Conservation (phyloP, 2,888 invertebrate species). For the Belgica antarctica region DNA sequence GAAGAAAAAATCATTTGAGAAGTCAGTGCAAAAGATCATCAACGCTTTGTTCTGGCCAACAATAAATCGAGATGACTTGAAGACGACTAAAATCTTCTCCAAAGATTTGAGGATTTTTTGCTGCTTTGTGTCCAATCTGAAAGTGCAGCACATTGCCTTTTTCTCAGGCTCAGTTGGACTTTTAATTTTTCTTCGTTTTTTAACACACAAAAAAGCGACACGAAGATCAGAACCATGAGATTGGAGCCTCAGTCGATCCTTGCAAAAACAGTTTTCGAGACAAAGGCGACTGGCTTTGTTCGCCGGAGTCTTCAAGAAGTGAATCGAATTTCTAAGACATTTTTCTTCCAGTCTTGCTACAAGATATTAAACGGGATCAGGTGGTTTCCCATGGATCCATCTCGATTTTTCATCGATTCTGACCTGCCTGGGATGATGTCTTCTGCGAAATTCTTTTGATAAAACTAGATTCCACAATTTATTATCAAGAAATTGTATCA, state of each 20-base stretch:
- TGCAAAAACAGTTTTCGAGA: conserved; percentile 3
- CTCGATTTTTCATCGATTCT: background rate
- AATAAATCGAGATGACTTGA: conserved; percentile 8
- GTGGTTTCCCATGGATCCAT: conserved; percentile 30
- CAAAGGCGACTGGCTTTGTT: background rate
- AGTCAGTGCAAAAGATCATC: conserved; percentile 22
- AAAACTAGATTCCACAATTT: conserved; percentile 7
- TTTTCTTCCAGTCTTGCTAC: background rate
- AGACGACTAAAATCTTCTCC: background rate
- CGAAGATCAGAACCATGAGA: conserved; percentile 32
- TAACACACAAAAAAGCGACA: background rate
- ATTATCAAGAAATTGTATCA: conserved; percentile 23
- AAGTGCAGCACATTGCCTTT: conserved; percentile 5
- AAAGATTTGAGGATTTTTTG: too few species aligned
- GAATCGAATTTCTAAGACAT: conserved; percentile 23
- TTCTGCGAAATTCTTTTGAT: conserved; percentile 36
- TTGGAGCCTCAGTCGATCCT: conserved; percentile 1
- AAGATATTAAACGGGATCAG: conserved; percentile 14
- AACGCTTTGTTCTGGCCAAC: conserved; percentile 3
- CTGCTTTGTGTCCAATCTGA: conserved; percentile 7
- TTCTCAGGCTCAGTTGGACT: conserved; percentile 33
- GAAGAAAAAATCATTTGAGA: conserved; percentile 16
- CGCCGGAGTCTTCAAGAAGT: conserved; percentile 12
- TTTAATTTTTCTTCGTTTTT: background rate
- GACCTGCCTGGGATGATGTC: background rate